These are phyloP conservation scores for Silurus glanis DNA, from an alignment of 2,113 vertebrate genomes.

Conservation along the genomic window DNA sequence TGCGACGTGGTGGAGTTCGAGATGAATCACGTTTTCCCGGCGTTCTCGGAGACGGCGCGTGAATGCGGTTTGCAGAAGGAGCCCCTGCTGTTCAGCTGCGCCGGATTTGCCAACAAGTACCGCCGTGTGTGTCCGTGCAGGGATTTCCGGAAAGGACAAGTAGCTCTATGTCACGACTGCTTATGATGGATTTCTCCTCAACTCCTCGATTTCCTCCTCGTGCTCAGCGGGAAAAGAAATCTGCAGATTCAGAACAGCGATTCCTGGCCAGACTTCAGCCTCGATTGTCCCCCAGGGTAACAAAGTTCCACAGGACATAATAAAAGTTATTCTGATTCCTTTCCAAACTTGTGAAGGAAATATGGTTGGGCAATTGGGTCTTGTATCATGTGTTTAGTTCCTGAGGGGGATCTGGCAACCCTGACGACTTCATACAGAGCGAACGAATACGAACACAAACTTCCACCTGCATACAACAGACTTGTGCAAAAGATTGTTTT, in stretches of 20 bases:
- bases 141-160: slow-evolving; percentile 86
- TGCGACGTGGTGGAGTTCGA: slow-evolving; percentile 88
- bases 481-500: slow-evolving; percentile 26
- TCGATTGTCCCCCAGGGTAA: background rate
- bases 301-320: background rate
- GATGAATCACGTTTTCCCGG: slow-evolving; percentile 91
- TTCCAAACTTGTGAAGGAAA: background rate
- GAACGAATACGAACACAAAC: background rate
- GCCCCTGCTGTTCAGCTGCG: slow-evolving; percentile 90
- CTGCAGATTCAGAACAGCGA: background rate
- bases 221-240: too few relatives aligned
- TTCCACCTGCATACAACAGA: background rate
- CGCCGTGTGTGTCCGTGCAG: slow-evolving; percentile 91
- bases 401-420: slow-evolving; percentile 9
- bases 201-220: background rate
- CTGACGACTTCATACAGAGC: background rate
- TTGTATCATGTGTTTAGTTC: background rate
- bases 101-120: slow-evolving; percentile 82
- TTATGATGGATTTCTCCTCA: slow-evolving; percentile 72
- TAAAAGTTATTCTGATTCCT: background rate
- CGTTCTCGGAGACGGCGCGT: slow-evolving; percentile 75
- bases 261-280: background rate
- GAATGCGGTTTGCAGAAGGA: slow-evolving; percentile 95
- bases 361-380: background rate
- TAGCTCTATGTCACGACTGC: slow-evolving; percentile 91